These are phyloP conservation scores for Pachydiplax longipennis DNA, from an alignment of 2,888 invertebrate genomes.

Conservation along the genomic window DNA sequence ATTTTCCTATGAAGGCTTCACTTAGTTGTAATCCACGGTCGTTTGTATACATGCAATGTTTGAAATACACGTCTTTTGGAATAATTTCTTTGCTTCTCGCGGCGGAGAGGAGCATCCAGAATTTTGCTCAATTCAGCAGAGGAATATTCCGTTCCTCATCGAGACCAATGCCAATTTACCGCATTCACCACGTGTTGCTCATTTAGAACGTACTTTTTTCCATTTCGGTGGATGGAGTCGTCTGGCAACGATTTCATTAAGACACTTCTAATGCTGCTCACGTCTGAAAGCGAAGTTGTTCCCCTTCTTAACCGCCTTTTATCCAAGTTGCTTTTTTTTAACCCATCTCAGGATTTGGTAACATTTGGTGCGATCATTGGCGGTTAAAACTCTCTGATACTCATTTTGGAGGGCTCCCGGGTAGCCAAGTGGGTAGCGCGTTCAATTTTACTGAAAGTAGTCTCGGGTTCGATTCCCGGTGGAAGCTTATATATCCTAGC, in stretches of 20 bases:
- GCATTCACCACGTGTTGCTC: conserved; percentile 3
- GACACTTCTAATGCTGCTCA: not conserved
- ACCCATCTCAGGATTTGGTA: not conserved
- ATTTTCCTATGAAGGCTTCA: too few species aligned
- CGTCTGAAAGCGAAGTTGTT: not conserved
- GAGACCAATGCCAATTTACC: conserved; percentile 19
- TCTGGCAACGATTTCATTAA: conserved; percentile 10
- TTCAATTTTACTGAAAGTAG: too few species aligned
- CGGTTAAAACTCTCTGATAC: too few species aligned
- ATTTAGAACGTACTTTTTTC: not conserved
- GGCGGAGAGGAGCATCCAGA: not conserved
- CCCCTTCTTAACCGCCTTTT: not conserved
- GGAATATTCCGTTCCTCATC: not conserved
- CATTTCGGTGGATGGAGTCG: not conserved
- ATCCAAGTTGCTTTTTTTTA: not conserved
- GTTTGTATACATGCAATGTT: too few species aligned
- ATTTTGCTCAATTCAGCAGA: not conserved
- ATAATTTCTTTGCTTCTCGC: too few species aligned
- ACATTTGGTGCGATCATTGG: not conserved
- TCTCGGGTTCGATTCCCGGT: too few species aligned
- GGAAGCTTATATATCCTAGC: too few species aligned
- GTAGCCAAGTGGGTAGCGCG: too few species aligned
- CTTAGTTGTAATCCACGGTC: too few species aligned
- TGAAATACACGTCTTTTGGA: too few species aligned
- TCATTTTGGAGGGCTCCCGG: too few species aligned